Conservation (phyloP, 30 jellyfish, hydroid and myxozoan genomes). For the Pelagia noctiluca region DNA sequence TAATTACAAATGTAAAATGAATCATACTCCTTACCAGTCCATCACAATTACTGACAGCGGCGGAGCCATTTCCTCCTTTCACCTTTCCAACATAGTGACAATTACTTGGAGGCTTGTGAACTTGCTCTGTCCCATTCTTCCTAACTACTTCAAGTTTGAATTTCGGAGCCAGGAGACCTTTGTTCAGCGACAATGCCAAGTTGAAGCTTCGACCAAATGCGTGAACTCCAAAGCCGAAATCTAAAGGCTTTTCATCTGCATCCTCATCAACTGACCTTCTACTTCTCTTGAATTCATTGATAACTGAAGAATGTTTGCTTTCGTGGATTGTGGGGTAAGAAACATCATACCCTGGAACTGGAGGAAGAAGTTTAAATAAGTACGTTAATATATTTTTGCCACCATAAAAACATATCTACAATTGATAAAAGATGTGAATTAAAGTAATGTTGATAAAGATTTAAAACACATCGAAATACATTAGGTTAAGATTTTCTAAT, state of each 20-base stretch:
- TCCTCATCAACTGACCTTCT: conserved; percentile 47
- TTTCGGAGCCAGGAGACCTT: conserved; percentile 83
- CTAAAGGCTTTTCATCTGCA: conserved; percentile 7
- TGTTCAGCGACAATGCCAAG: conserved; percentile 74
- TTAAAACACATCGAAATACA: neutral
- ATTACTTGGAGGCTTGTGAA: conserved; percentile 18
- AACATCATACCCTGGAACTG: conserved; percentile 85
- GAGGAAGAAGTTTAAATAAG: neutral
- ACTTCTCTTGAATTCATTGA: conserved; percentile 32
- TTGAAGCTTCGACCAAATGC: conserved; percentile 83
- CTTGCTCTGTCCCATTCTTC: conserved; percentile 70
- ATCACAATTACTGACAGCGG: conserved; percentile 89
- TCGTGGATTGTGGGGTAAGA: conserved; percentile 75
- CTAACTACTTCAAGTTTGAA: conserved; percentile 84
- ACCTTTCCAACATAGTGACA: conserved; percentile 90
- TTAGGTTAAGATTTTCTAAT: too few relatives aligned
- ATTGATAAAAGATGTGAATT: neutral
- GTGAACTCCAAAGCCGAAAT: conserved; percentile 78
- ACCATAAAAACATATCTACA: neutral
- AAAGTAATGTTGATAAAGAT: neutral
- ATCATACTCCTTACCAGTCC: conserved; percentile 73
- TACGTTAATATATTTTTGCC: too few relatives aligned
- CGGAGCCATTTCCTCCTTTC: conserved; percentile 72
- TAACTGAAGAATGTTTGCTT: conserved; percentile 3
- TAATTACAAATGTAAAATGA: neutral